Conservation (phyloP, 2,888 invertebrate species). For the Polylopha cassiicola region DNA sequence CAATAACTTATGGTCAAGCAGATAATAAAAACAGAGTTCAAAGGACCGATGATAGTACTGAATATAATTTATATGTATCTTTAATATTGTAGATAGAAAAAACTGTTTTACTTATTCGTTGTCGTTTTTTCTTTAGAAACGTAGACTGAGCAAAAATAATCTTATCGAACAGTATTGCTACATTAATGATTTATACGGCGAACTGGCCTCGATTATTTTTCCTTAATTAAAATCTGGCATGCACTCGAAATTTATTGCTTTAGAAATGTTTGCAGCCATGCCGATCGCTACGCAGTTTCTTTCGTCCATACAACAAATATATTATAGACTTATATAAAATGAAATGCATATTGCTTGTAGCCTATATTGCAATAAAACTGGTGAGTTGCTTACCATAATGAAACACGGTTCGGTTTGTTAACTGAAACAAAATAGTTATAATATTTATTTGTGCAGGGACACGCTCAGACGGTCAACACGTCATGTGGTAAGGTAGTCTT, state of each 20-base stretch:
- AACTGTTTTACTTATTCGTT: too few relatives aligned
- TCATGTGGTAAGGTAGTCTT: constrained; percentile 50
- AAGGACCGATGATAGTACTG: too few relatives aligned
- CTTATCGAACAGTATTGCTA: too few relatives aligned
- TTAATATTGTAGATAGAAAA: too few relatives aligned
- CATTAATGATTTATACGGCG: too few relatives aligned
- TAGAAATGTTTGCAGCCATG: constrained; percentile 37
- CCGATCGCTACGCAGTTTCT: constrained; percentile 40
- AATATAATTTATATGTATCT: too few relatives aligned
- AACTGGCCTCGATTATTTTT: constrained; percentile 28
- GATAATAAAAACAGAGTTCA: too few relatives aligned
- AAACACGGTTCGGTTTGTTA: too few relatives aligned
- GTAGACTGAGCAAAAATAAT: too few relatives aligned
- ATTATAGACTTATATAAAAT: constrained; percentile 52
- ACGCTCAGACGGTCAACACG: constrained; percentile 35
- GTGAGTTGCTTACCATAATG: constrained; percentile 43
- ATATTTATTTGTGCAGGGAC: constrained; percentile 32
- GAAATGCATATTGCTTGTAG: constrained; percentile 44
- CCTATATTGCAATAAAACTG: constrained; percentile 42
- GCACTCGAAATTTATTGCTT: constrained; percentile 40
- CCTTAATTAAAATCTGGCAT: constrained; percentile 49
- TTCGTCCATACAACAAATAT: constrained; percentile 32
- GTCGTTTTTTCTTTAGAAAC: too few relatives aligned
- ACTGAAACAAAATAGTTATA: background rate
- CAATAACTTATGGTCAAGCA: too few relatives aligned